Conservation (phyloP, 2,888 invertebrate species). For the Pasiphila rectangulata region DNA sequence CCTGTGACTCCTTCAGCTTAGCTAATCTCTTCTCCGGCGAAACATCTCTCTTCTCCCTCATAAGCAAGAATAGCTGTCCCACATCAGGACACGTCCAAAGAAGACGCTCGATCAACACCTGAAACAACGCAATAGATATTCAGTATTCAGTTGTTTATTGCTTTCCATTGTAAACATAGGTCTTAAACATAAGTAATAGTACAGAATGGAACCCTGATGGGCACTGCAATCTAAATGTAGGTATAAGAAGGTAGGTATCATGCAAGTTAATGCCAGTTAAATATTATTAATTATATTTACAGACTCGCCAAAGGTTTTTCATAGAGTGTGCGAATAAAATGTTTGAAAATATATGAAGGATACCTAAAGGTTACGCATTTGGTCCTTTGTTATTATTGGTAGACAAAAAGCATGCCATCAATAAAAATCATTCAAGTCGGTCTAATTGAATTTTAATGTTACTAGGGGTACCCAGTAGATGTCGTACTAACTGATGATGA, state of each 20-base stretch:
- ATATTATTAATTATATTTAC: not conserved
- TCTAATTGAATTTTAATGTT: not conserved
- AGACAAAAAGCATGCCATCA: not conserved
- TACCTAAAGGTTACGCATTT: not conserved
- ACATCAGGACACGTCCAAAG: slow-evolving; percentile 85
- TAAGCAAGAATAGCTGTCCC: slow-evolving; percentile 81
- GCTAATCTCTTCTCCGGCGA: slow-evolving; percentile 74
- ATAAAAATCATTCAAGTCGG: not conserved
- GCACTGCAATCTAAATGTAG: no score
- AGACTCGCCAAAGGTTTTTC: slow-evolving; percentile 1
- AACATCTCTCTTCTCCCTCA: slow-evolving; percentile 81
- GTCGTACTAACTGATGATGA: no score
- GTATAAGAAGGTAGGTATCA: no score
- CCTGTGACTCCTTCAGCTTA: slow-evolving; percentile 82
- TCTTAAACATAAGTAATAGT: no score
- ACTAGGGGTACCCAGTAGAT: no score
- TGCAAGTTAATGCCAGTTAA: no score
- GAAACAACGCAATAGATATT: slow-evolving; percentile 11
- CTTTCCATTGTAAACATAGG: no score
- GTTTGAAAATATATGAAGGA: not conserved
- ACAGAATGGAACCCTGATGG: no score
- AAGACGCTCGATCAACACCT: slow-evolving; percentile 86
- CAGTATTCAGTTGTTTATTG: no score
- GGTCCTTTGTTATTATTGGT: not conserved
- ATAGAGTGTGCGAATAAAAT: not conserved